phyloP scores from a whole-genome alignment of 2,888 invertebrate species.

The Callinectes sapidus region DNA sequence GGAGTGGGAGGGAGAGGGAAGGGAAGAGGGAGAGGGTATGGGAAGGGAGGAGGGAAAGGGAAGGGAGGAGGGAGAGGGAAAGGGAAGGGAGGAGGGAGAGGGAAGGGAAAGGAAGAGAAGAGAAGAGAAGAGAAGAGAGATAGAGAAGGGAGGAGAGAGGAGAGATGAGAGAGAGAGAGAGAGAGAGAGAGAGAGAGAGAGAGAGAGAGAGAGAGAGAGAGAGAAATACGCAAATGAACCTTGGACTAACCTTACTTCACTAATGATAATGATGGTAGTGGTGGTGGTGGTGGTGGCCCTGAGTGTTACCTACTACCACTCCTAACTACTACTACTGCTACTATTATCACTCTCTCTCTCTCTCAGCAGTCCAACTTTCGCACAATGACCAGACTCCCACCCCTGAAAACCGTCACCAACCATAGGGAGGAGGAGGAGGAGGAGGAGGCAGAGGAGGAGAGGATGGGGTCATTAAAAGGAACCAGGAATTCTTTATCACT shows the following conservation, averaged over 20 bases:
- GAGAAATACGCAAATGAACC: neutral
- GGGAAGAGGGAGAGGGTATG: neutral
- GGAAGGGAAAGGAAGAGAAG: too few relatives aligned
- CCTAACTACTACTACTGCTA: neutral
- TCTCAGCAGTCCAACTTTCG: neutral
- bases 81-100: too few relatives aligned
- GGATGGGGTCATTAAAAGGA: constrained; percentile 2
- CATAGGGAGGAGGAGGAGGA: neutral
- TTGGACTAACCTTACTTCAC: neutral
- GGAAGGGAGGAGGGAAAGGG: neutral
- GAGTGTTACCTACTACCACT: neutral
- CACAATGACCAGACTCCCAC: neutral
- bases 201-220: neutral
- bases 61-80: too few relatives aligned
- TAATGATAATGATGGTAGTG: neutral
- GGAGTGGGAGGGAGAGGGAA: neutral
- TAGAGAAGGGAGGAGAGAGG: neutral
- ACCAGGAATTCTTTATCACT: neutral
- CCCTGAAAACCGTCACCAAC: neutral
- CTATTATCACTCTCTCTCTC: neutral
- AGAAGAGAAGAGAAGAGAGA: too few relatives aligned
- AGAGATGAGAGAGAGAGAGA: neutral
- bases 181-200: neutral
- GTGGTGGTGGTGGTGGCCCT: neutral
- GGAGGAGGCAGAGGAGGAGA: neutral